Percentiles rank a stretch among this genome's conserved stretches.
phyloP scores from a whole-genome alignment of 1,140 invertebrate species.

The Psix sp. region DNA sequence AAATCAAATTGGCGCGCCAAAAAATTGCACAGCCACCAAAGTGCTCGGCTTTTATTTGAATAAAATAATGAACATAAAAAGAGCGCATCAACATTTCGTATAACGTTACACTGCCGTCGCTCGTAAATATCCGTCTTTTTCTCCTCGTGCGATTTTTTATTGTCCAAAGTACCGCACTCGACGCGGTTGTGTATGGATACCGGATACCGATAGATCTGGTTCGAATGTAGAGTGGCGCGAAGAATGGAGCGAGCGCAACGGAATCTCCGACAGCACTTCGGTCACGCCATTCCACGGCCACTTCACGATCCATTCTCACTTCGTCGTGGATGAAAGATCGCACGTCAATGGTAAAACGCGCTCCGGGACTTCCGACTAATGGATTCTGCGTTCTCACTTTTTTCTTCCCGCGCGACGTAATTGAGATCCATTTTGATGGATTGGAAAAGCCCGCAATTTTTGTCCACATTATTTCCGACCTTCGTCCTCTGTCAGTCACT shows the following conservation, averaged over 20 bases:
- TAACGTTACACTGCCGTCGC: constrained; percentile 42
- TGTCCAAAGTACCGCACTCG: constrained; percentile 52
- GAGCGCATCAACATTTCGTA: constrained; percentile 43
- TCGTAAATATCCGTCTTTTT: constrained; percentile 55
- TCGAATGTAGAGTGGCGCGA: constrained; percentile 59
- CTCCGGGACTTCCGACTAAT: constrained; percentile 59
- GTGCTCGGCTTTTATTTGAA: constrained; percentile 51
- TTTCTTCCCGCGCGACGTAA: constrained; percentile 37
- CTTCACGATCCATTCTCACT: constrained; percentile 62
- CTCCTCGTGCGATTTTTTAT: constrained; percentile 55
- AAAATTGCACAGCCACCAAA: constrained; percentile 50
- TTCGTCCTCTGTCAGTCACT: not conserved
- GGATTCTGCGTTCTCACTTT: constrained; percentile 54
- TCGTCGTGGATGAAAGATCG: constrained; percentile 61
- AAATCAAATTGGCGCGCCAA: constrained; percentile 39
- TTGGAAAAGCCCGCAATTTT: constrained; percentile 24
- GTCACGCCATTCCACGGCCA: constrained; percentile 59
- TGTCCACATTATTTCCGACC: constrained; percentile 4
- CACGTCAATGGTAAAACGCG: constrained; percentile 60
- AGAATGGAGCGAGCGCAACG: constrained; percentile 54
- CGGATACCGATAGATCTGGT: constrained; percentile 60
- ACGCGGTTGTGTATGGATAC: constrained; percentile 59
- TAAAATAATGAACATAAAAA: constrained; percentile 59
- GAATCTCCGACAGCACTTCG: constrained; percentile 60
- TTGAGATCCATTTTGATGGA: constrained; percentile 52